Percentiles rank a stretch among this genome's conserved stretches.
Evolutionary conservation across 2,888 invertebrate species (phyloP).

Genomic region (Carpatolechia fugitivella): DNA sequence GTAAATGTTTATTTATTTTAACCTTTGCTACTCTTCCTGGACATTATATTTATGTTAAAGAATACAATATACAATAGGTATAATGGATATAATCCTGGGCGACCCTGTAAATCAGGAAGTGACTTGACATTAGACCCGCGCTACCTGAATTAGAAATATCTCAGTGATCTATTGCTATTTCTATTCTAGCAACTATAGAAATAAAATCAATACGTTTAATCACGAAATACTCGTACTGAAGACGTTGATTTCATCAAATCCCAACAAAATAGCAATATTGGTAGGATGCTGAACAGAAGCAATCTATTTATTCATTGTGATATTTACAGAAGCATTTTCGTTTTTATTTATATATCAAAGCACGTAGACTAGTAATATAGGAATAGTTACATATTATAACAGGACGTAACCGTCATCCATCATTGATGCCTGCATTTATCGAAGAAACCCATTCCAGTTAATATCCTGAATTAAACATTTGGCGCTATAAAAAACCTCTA

Average conservation of each 20-base stretch:
- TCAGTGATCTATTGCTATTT: neutral
- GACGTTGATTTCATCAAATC: neutral
- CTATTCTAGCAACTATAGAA: neutral
- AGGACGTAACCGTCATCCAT: too few relatives aligned
- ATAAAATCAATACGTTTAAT: too few relatives aligned
- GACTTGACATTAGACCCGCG: constrained; percentile 9
- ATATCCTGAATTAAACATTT: neutral
- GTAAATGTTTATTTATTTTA: neutral
- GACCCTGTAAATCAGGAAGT: constrained; percentile 10
- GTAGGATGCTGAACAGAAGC: neutral
- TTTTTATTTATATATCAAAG: too few relatives aligned
- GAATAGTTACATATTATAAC: too few relatives aligned
- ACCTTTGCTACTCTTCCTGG: neutral
- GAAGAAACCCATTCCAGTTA: neutral
- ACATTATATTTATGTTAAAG: constrained; percentile 6
- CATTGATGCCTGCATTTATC: too few relatives aligned
- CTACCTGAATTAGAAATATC: neutral
- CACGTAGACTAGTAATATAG: too few relatives aligned
- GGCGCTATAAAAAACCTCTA: neutral
- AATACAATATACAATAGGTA: neutral
- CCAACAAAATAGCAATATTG: neutral
- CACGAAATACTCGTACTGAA: too few relatives aligned
- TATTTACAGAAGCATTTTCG: too few relatives aligned
- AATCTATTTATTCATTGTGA: too few relatives aligned
- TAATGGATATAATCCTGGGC: constrained; percentile 3